Base-by-base conservation (phyloP, 2,797 vertebrate species). In the Australoheros facetus region DNA sequence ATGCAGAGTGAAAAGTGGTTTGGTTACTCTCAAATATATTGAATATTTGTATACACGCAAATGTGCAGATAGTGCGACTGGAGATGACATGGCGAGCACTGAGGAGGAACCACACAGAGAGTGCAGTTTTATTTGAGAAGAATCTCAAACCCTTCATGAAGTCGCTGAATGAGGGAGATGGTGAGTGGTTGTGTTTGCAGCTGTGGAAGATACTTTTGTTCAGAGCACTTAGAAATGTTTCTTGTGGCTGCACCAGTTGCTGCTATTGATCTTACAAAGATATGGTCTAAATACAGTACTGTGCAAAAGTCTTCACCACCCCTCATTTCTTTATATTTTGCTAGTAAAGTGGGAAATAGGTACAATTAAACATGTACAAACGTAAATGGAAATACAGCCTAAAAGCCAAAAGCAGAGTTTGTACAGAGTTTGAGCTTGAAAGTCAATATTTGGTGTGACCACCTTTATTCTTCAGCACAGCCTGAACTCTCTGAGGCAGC, bases 41-140 rank as follows among this genome's bases (percentile, higher is more conserved):
- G 7, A 28, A 3, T 79, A 17, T 77, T 75, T 86, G n/a, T 80
- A 17, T 66, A 32, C 32, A 21, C 34, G 32, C 26, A 9, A 60
- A 9, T 71, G 51, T 86, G 54, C 78, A 98, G 97, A 92, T 97
- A 30, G 69, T 88, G 11, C 94, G 96, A 19, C 90, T 98, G 85
- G 96, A 97, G 84, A 95, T 92, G 93, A 98, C 96, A 2, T 98
- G 97, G 97, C 91, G 94, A 75, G 92, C 94, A 0, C 88, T 98
- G 79, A 94, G 96, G 48, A 94, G 95, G 84, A 97, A 88, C 79
- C 95, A 97, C 92, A 97, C 97, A 0, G 94, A 97, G 30, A 95
- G 95, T 0, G 97, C 97, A 0, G 94, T 98, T 82, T 86, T 91
- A 75, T 98, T 96, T 34, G 96, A 98, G 89, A 97, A 97, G 91